A percentile compares a stretch with the other conserved stretches of the same genome.
phyloP scores from a whole-genome alignment of 1,140 invertebrate species.

The Drosophila gunungcola region DNA sequence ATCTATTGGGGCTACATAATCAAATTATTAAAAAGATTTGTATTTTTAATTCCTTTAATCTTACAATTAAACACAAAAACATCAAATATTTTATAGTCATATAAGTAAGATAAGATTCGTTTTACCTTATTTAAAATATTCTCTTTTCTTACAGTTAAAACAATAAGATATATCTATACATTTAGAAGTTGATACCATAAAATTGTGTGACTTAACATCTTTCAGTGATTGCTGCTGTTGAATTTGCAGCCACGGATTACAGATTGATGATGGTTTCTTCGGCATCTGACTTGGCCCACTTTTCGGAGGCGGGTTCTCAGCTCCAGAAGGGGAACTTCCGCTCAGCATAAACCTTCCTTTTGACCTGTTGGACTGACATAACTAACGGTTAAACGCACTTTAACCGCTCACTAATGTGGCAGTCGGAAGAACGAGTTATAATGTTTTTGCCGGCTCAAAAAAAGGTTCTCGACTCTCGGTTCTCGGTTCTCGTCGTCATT shows the following conservation, averaged over 20 bases:
- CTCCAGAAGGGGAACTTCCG: slow-evolving; percentile 49
- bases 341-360: slow-evolving; percentile 50
- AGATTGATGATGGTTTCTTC: not conserved
- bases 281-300: slow-evolving; percentile 7
- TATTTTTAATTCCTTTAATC: no score
- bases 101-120: no score
- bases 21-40: no score
- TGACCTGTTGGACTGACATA: slow-evolving; percentile 65
- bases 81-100: no score
- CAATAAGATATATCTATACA: not conserved
- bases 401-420: slow-evolving; percentile 39
- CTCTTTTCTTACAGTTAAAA: not conserved
- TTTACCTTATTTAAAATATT: no score
- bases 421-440: slow-evolving; percentile 42
- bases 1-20: no score
- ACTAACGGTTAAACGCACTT: slow-evolving; percentile 78
- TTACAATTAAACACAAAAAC: no score
- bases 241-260: not conserved
- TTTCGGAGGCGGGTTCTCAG: slow-evolving; percentile 27
- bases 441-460: slow-evolving; percentile 20
- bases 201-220: no score
- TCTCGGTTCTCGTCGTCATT: slow-evolving; percentile 49
- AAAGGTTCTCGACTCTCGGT: slow-evolving; percentile 30
- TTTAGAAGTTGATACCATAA: no score
- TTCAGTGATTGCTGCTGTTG: not conserved